phyloP scores from a whole-genome alignment of 2,888 invertebrate genomes.

The Mythimna pallens region DNA sequence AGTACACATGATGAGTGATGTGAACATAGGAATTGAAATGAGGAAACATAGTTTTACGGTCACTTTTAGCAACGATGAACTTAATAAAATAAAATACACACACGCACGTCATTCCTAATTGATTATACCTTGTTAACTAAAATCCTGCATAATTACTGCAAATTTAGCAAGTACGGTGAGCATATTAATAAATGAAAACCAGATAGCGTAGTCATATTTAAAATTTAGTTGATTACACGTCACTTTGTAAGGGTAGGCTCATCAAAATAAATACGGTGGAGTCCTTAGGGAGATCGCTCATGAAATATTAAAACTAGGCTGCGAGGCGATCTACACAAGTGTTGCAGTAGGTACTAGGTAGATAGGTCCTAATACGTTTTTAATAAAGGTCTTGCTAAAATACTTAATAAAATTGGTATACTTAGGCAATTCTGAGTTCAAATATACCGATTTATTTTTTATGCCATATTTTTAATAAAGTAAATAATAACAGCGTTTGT shows the following conservation, averaged over 20 bases:
- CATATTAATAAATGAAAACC: conserved; percentile 8
- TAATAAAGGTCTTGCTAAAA: neutral
- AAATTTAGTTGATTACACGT: conserved; percentile 22
- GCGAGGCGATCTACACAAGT: too few relatives aligned
- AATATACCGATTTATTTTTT: neutral
- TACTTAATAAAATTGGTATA: neutral
- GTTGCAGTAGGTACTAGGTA: neutral
- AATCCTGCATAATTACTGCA: neutral
- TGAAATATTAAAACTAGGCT: conserved; percentile 22
- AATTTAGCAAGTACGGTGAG: neutral
- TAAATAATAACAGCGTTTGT: conserved; percentile 8
- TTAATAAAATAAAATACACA: neutral
- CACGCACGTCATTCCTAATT: neutral
- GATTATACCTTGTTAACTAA: neutral
- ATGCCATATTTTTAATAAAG: neutral
- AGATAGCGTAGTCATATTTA: neutral
- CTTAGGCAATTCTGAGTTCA: neutral
- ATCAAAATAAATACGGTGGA: conserved; percentile 3
- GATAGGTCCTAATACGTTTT: neutral
- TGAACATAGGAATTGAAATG: too few relatives aligned
- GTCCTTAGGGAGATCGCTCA: conserved; percentile 31
- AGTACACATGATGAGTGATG: too few relatives aligned
- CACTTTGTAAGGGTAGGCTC: conserved; percentile 12
- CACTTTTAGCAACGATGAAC: neutral
- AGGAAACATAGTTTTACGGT: neutral